Conservation (phyloP, 2,113 vertebrate species). For the Otolemur garnettii region DNA sequence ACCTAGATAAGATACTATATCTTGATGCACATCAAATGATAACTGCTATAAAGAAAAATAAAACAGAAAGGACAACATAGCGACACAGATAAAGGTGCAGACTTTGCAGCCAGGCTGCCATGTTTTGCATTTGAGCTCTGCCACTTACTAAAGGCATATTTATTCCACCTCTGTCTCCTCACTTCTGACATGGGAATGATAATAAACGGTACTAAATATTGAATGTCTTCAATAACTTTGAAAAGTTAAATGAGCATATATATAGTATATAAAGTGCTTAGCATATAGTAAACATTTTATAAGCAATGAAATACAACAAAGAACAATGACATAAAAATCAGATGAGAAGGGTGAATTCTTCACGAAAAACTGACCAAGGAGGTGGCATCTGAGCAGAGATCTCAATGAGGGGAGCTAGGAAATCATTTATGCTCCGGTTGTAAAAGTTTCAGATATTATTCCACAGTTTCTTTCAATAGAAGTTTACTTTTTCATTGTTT, state of each 20-base stretch:
- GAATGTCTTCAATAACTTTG: not conserved
- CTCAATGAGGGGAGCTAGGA: not conserved
- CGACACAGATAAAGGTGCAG: not conserved
- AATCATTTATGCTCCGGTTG: not conserved
- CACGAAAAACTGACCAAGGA: not conserved
- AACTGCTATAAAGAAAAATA: not conserved
- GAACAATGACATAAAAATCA: not conserved
- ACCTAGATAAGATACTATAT: not conserved
- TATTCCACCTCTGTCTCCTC: not conserved
- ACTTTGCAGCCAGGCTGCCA: not conserved
- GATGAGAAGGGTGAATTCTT: not conserved
- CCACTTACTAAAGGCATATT: not conserved
- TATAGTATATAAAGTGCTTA: not conserved
- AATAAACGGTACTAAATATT: not conserved
- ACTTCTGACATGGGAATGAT: not conserved
- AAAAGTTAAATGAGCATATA: not conserved
- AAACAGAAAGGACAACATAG: not conserved
- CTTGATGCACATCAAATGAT: not conserved
- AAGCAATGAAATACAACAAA: not conserved
- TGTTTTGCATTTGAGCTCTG: not conserved
- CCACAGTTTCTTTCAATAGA: not conserved
- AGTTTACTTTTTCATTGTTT: slow-evolving; percentile 44
- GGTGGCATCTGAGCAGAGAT: not conserved
- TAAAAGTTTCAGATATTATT: not conserved
- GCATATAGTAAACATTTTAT: not conserved